These are phyloP conservation scores for Eurystomus gularis DNA, from an alignment of 2,113 vertebrate genomes.

Conservation along the genomic window DNA sequence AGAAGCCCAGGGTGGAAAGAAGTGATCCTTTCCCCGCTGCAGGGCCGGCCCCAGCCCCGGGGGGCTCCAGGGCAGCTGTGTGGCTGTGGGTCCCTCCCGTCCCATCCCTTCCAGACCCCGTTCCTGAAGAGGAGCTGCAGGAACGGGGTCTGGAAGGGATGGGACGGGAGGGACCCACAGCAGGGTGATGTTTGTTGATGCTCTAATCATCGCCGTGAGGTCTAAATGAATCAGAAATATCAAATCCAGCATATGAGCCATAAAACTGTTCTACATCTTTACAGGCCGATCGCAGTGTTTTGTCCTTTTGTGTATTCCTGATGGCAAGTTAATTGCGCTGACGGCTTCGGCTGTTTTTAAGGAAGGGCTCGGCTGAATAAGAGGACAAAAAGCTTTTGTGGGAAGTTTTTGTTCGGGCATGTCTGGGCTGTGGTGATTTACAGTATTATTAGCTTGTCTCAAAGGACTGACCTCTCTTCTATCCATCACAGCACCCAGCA, in stretches of 20 bases:
- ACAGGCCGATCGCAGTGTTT: constrained; percentile 23
- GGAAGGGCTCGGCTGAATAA: constrained; percentile 34
- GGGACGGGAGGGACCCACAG: rapidly evolving
- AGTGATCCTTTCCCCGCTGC: no score
- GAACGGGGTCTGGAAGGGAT: rapidly evolving
- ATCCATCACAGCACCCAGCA: constrained; percentile 73
- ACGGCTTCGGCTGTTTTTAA: constrained; percentile 58
- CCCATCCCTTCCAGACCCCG: rapidly evolving
- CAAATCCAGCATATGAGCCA: neutral
- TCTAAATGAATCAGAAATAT: neutral
- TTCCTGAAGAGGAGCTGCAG: neutral
- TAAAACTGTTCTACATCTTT: constrained; percentile 70
- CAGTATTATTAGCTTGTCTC: constrained; percentile 74
- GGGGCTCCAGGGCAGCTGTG: no score
- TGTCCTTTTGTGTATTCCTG: neutral
- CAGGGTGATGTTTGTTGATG: no score
- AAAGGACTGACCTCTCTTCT: constrained; percentile 29
- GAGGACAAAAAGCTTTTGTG: constrained; percentile 58
- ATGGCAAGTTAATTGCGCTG: constrained; percentile 7
- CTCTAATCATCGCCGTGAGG: neutral
- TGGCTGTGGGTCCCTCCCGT: rapidly evolving
- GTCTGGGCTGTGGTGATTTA: constrained; percentile 78
- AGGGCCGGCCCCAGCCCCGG: no score
- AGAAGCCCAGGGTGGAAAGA: no score
- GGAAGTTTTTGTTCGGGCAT: constrained; percentile 63